These are phyloP conservation scores for Hybognathus amarus DNA, from an alignment of 2,797 vertebrate species.

Conservation along the genomic window DNA sequence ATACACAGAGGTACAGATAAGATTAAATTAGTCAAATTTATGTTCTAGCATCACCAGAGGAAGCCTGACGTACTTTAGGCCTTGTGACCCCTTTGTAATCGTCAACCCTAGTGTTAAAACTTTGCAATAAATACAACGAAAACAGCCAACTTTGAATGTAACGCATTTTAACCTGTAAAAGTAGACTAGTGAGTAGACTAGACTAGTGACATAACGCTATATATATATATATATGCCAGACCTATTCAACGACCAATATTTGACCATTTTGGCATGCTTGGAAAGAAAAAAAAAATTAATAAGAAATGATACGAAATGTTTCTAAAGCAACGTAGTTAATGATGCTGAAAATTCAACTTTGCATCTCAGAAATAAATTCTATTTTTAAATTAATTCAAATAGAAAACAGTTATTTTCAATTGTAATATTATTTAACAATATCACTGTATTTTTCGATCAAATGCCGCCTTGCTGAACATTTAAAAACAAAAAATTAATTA, in stretches of 20 bases:
- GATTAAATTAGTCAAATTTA: not conserved
- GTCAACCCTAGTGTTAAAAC: constrained; percentile 7
- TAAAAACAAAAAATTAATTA: not conserved
- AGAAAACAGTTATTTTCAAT: not conserved
- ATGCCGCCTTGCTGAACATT: not conserved
- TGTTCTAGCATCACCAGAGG: not conserved
- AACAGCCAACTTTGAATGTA: not conserved
- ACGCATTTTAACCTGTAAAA: constrained; percentile 26
- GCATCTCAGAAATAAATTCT: not conserved
- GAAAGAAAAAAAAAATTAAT: not conserved
- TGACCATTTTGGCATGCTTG: not conserved
- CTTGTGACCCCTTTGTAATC: not conserved
- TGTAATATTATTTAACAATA: not conserved
- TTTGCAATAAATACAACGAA: constrained; percentile 12
- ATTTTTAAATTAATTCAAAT: not conserved
- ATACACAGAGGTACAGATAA: not conserved
- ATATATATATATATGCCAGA: not conserved
- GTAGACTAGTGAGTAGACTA: not conserved
- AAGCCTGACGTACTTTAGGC: not conserved
- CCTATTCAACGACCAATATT: not conserved
- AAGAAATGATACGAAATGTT: not conserved
- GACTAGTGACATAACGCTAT: not conserved
- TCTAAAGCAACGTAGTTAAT: not conserved
- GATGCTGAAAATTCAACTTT: not conserved
- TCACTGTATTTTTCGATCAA: not conserved